Evolutionary conservation across 2,113 vertebrate genomes (phyloP).

Genomic region (Pelobates fuscus): DNA sequence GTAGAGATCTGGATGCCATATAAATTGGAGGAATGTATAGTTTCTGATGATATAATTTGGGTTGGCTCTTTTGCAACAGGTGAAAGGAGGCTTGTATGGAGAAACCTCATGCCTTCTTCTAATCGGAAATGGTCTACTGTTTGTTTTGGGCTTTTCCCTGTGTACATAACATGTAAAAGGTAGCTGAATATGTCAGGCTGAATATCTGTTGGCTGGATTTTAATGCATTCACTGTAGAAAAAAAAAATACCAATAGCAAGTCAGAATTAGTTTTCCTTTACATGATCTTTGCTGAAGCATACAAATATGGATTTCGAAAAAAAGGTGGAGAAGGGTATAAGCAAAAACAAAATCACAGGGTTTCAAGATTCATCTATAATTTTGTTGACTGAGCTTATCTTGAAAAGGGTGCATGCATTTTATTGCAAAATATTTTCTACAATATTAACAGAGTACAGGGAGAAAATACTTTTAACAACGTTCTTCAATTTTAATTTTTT

Average conservation of each 20-base stretch:
- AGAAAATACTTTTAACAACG: too few relatives aligned
- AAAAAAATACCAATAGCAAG: slow-evolving; percentile 51
- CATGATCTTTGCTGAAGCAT: too few relatives aligned
- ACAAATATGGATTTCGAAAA: too few relatives aligned
- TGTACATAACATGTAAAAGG: slow-evolving; percentile 97
- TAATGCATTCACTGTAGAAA: slow-evolving; percentile 91
- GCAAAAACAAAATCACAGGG: not conserved
- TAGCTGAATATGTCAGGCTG: slow-evolving; percentile 98
- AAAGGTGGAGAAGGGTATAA: not conserved
- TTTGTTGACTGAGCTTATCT: too few relatives aligned
- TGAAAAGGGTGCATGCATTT: too few relatives aligned
- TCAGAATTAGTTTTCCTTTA: too few relatives aligned
- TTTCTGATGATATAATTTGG: slow-evolving; percentile 70
- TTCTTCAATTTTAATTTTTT: too few relatives aligned
- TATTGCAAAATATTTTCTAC: too few relatives aligned
- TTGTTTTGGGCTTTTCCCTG: slow-evolving; percentile 89
- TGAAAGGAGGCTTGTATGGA: slow-evolving; percentile 91
- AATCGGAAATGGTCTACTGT: slow-evolving; percentile 84
- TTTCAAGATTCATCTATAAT: too few relatives aligned
- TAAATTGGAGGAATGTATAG: slow-evolving; percentile 86
- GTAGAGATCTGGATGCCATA: slow-evolving; percentile 97
- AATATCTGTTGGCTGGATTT: slow-evolving; percentile 96
- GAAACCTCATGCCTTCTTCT: slow-evolving; percentile 94
- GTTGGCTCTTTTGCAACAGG: slow-evolving; percentile 74
- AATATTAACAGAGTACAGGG: too few relatives aligned